Evolutionary conservation across 2,113 vertebrate genomes (phyloP), one percentile per base, ranked within the genome.

Genomic region (Mystacornis crossleyi): DNA sequence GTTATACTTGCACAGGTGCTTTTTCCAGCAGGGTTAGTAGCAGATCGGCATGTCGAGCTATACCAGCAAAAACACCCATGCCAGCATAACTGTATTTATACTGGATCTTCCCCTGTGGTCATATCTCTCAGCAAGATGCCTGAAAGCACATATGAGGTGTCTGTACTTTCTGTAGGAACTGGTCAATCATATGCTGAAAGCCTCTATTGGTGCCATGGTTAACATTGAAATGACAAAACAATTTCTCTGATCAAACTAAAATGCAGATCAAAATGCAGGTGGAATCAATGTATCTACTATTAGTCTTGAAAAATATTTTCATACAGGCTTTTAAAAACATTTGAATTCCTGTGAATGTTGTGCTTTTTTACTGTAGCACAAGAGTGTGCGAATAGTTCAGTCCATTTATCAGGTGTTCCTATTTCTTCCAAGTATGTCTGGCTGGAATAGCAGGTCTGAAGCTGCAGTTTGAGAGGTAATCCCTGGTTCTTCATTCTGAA

Each of bases 311-410:
- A 82, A 33, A n/a, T 8, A 4, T 24, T 94, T 79, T 89, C 28
- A 11, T 45, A 14, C 7, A 31, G 40, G 7, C 66, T 72, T 82
- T 60, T 67, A 12, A 42, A 88, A 86, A n/a, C 2, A 24, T 43
- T 47, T 70, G 1, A 60, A 75, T 80, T 51, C 4, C 5, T 60
- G 24, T 33, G 23, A 75, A 55, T 34, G 9, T 62, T 45, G 14
- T 53, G 40, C 5, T 43, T 80, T 53, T 21, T 48, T 65, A 29
- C 7, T 61, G 11, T 66, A 36, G 10, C 25, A 6, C 21, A 43
- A 18, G 11, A 43, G 8, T 10, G 12, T 43, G 11, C 1, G 0
- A 14, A 5, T 26, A 67, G 14, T 4, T 54, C 54, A 45, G 57
- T n/a, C 28, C 10, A 9, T 61, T 73, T 83, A 57, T 43, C 2